Base-by-base conservation (phyloP, 2,888 invertebrate genomes). In the Coenonympha glycerion region DNA sequence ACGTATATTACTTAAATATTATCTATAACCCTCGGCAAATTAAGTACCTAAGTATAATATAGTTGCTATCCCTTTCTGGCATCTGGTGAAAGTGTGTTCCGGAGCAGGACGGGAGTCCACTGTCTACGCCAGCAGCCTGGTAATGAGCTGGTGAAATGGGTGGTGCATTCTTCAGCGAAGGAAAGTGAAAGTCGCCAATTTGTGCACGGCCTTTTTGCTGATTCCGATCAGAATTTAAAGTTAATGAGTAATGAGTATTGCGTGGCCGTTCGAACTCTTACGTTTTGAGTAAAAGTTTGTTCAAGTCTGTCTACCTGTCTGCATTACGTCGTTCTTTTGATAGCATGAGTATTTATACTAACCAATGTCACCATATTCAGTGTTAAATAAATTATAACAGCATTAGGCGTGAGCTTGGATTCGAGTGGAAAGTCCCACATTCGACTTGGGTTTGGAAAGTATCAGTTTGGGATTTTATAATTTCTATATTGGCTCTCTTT, bases 101-200 rank as follows among this genome's bases (percentile, higher is more conserved):
- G 64, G 68, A 79, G 64, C 58, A 67, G 65, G 74, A 67, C 59
- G 60, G 60, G 45, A n/a, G n/a, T n/a, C n/a, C n/a, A n/a, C n/a
- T n/a, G n/a, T n/a, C n/a, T 46, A 54, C 58, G 56, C 51, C 47
- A 37, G 55, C 46, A 56, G 62, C 60, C 73, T 65, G 68, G 73
- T 79, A 79, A 82, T 81, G 77, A 79, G 70, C 65, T 59, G 66
- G 65, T 68, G 73, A 74, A 73, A 76, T 61, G 60, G 53, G 52
- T 68, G 68, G 68, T 69, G 65, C 66, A 70, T 70, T 65, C 69
- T 64, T 58, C 56, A 49, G 62, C 61, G 53, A 56, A 57, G 56
- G 59, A 58, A 62, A 64, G 76, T 71, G 78, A 79, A 79, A 78
- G 78, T 71, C 56, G 55, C 50, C 42, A 50, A 51, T 47, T 46